These are phyloP conservation scores for Spodoptera litura DNA, from an alignment of 1,140 invertebrate species.

Conservation along the genomic window DNA sequence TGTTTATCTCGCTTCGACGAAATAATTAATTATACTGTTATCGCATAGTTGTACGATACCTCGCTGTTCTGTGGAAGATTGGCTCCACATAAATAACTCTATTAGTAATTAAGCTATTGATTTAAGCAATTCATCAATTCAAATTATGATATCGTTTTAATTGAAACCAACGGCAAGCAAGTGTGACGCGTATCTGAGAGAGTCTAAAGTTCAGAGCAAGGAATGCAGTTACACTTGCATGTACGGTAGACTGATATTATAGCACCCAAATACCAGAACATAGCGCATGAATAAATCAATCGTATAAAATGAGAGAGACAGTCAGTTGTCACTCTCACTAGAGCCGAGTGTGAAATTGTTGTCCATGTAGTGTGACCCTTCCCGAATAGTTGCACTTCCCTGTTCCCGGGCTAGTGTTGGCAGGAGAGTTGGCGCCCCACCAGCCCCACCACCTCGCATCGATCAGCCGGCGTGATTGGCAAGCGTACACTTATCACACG, in stretches of 20 bases:
- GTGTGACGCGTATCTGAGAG: neutral
- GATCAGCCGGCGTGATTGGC: conserved; percentile 13
- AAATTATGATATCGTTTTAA: neutral
- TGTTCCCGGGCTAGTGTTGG: conserved; percentile 5
- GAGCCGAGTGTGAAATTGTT: neutral
- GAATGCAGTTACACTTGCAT: too few relatives aligned
- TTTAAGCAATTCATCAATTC: conserved; percentile 2
- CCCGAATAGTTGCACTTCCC: neutral
- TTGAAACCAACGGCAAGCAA: neutral
- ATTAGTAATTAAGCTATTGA: conserved; percentile 1
- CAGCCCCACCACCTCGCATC: neutral
- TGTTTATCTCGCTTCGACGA: neutral
- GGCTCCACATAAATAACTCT: conserved; percentile 6
- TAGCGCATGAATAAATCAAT: too few relatives aligned
- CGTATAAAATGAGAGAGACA: neutral
- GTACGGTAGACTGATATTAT: too few relatives aligned
- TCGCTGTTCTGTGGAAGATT: neutral
- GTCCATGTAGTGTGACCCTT: conserved; percentile 2
- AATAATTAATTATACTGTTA: conserved; percentile 7
- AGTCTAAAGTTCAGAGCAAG: conserved; percentile 11
- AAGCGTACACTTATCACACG: conserved; percentile 17
- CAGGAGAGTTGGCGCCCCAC: conserved; percentile 18
- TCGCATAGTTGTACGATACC: neutral
- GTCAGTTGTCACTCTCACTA: neutral
- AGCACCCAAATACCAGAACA: too few relatives aligned